These are phyloP conservation scores for Scopus umbretta DNA, from an alignment of 2,113 vertebrate genomes.

Conservation along the genomic window DNA sequence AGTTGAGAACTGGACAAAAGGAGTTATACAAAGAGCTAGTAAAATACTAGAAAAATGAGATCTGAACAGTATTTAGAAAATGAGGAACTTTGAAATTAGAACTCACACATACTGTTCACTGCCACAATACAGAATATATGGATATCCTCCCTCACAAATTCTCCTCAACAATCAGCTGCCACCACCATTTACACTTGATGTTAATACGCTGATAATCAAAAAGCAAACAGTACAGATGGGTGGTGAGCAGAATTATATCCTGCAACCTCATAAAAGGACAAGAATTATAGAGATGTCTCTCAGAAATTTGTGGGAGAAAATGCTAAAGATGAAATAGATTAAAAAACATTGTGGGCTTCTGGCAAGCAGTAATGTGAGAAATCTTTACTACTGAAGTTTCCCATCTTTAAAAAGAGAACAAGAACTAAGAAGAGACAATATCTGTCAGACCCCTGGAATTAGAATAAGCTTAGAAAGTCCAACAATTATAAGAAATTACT, in stretches of 20 bases:
- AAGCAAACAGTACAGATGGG: not conserved
- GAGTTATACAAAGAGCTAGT: not conserved
- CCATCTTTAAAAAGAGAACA: not conserved
- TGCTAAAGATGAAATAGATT: not conserved
- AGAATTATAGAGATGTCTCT: not conserved
- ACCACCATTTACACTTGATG: not conserved
- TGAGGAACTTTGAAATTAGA: not conserved
- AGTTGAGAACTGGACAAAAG: not conserved
- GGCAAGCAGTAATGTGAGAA: not conserved
- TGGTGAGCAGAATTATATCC: not conserved
- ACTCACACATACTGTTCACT: not conserved
- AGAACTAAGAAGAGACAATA: not conserved
- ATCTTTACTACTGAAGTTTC: not conserved
- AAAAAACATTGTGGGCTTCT: not conserved
- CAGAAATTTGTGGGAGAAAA: not conserved
- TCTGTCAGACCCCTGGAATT: not conserved
- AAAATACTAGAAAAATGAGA: not conserved
- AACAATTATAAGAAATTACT: not conserved
- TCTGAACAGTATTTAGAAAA: not conserved
- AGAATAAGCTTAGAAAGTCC: not conserved
- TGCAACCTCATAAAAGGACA: not conserved
- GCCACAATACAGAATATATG: not conserved
- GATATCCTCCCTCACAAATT: not conserved
- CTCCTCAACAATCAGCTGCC: not conserved
- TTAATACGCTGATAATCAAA: not conserved